These are phyloP conservation scores for Aphidius colemani DNA, from an alignment of 2,888 invertebrate species.

Conservation along the genomic window DNA sequence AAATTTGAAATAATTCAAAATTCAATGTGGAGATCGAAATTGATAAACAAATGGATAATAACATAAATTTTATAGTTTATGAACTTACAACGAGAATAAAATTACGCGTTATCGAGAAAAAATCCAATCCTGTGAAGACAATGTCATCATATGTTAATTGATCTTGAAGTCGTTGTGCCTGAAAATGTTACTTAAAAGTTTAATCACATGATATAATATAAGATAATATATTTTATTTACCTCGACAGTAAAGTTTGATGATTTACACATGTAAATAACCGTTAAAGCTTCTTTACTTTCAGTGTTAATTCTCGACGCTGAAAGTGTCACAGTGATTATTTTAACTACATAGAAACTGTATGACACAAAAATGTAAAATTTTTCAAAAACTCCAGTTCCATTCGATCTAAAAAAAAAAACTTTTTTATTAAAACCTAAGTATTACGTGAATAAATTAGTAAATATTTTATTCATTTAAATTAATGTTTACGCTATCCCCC, in stretches of 20 bases:
- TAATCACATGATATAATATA: too few species aligned
- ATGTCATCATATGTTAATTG: conserved; percentile 58
- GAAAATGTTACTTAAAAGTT: background rate
- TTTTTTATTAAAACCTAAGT: too few species aligned
- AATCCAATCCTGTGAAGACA: conserved; percentile 64
- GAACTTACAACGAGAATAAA: conserved; percentile 64
- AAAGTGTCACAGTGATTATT: conserved; percentile 60
- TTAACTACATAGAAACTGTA: conserved; percentile 61
- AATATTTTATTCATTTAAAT: too few species aligned
- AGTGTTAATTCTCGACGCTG: conserved; percentile 62
- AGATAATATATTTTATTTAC: too few species aligned
- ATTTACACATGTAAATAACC: conserved; percentile 59
- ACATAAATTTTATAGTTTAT: background rate
- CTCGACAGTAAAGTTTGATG: conserved; percentile 59
- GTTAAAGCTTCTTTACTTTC: conserved; percentile 58
- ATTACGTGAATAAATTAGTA: too few species aligned
- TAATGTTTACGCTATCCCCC: too few species aligned
- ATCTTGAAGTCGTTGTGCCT: conserved; percentile 56
- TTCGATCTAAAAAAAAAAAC: conserved; percentile 10
- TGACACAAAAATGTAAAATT: conserved; percentile 62
- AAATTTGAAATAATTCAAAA: too few species aligned
- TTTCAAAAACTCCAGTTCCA: background rate
- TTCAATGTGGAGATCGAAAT: too few species aligned
- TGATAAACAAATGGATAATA: too few species aligned
- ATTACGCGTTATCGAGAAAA: conserved; percentile 65